Evolutionary conservation across 1,140 invertebrate species (phyloP), one percentile per base, ranked within the genome.

Genomic region (Formica exsecta): DNA sequence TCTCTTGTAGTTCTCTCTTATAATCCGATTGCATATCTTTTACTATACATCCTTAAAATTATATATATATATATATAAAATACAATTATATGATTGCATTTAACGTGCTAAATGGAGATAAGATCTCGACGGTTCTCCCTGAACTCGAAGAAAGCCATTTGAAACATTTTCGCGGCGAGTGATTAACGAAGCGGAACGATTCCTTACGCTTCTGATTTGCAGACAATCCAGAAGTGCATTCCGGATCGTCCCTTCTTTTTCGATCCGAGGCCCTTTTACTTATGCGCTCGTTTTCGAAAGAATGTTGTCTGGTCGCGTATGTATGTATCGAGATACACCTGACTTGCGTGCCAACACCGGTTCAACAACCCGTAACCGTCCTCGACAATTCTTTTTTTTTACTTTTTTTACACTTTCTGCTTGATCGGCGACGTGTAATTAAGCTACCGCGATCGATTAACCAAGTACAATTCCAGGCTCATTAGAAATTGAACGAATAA

Each of bases 241-340:
- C 48, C 62, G 9, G 9, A 73, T 61, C 32, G 79, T 38, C 48
- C 71, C 64, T 57, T 83, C 85, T 57, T 77, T 83, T 71, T 0
- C n/a, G 44, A 76, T 68, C 68, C 7, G n/a, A 44, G 44, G 57
- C 44, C 65, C 81, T 80, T 88, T 89, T 89, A 75, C 77, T 89
- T 87, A 87, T 76, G 38, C 66, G 57, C 81, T 57, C 64, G 61
- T 89, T 89, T 89, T 89, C 83, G 87, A 81, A 89, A 89, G 88
- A 89, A 89, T 89, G 88, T 38, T 76, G 87, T 75, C 25, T 36
- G 70, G 83, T 61, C 62, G 44, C 41, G 48, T 81, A 62, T 61
- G 61, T 62, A n/a, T 61, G 61, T 62, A 25, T 61, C 68, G 13
- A 29, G 66, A 70, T 54, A 62, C 88, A 88, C 87, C 88, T 89